phyloP scores from a whole-genome alignment of 2,797 vertebrate species.

The Florisuga fusca region DNA sequence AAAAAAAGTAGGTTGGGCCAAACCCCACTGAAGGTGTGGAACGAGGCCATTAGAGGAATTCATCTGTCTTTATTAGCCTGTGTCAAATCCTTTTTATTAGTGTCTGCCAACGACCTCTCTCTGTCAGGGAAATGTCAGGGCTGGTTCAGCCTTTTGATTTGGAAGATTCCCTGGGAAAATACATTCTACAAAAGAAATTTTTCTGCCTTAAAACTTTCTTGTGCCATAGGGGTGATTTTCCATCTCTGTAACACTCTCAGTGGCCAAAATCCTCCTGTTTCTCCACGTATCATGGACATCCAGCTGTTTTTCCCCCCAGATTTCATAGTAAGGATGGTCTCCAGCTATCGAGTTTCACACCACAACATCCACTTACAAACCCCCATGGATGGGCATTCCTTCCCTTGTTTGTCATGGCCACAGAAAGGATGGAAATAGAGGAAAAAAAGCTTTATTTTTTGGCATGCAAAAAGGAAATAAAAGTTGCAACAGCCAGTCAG shows the following conservation, averaged over 20 bases:
- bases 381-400: fast-evolving
- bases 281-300: too few species aligned
- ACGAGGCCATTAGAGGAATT: constrained; percentile 84
- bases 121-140: constrained; percentile 84
- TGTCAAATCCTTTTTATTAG: constrained; percentile 86
- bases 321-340: neutral
- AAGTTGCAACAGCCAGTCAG: fast-evolving
- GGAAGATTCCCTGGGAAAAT: neutral
- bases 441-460: fast-evolving
- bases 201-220: neutral
- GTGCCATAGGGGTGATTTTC: fast-evolving
- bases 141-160: constrained; percentile 79
- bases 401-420: neutral
- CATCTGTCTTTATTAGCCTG: constrained; percentile 85
- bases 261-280: neutral
- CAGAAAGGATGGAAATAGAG: neutral
- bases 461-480: neutral
- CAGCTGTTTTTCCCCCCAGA: fast-evolving
- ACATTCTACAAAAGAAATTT: neutral
- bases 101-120: constrained; percentile 81
- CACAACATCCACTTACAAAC: neutral
- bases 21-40: constrained; percentile 76
- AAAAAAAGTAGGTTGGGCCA: neutral
- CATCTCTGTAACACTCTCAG: fast-evolving
- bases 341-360: neutral